Evolutionary conservation across 2,797 vertebrate species (phyloP).

Genomic region (Pipistrellus nathusii): DNA sequence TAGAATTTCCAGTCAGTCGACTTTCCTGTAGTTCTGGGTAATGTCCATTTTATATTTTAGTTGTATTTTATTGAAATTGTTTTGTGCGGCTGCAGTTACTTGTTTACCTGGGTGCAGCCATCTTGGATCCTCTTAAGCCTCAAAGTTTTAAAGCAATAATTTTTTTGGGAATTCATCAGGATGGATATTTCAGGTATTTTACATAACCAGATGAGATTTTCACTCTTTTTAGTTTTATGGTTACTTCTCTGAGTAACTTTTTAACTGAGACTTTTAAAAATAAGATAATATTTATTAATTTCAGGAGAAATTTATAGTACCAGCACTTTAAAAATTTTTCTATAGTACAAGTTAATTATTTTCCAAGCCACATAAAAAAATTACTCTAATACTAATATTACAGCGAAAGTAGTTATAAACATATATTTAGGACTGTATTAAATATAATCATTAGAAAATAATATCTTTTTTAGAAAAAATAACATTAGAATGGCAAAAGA

Average conservation of each 20-base stretch:
- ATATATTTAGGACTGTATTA: not conserved
- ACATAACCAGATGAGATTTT: not conserved
- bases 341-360: not conserved
- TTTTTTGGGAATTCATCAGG: not conserved
- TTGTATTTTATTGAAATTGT: too few relatives aligned
- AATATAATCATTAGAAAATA: not conserved
- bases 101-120: too few relatives aligned
- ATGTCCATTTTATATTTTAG: too few relatives aligned
- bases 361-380: not conserved
- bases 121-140: too few relatives aligned
- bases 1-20: too few relatives aligned
- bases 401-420: not conserved
- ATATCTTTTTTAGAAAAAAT: not conserved
- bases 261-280: not conserved
- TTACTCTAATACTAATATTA: not conserved
- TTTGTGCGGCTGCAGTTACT: too few relatives aligned
- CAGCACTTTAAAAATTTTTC: not conserved
- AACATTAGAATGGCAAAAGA: not conserved
- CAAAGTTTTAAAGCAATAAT: not conserved
- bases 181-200: not conserved
- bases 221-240: not conserved
- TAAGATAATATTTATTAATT: not conserved
- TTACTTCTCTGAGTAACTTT: not conserved
- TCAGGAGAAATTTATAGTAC: not conserved
- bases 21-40: too few relatives aligned